These are phyloP conservation scores for Patella pellucida DNA, from an alignment of 2,888 invertebrate genomes.

Conservation along the genomic window DNA sequence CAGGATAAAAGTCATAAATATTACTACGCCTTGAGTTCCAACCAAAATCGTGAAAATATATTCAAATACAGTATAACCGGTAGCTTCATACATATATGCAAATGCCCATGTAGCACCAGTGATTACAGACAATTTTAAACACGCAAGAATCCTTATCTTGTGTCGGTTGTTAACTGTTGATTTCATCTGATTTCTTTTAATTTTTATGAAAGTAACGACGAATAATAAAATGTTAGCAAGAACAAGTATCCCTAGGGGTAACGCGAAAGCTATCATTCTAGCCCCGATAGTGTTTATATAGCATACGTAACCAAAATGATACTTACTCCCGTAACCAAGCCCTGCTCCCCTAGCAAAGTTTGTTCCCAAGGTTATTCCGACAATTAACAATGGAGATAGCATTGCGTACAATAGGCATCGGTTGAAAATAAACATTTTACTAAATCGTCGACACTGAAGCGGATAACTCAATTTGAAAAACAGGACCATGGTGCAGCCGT, in stretches of 20 bases:
- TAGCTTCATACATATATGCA: constrained; percentile 4
- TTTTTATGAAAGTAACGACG: neutral
- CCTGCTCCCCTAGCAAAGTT: too few species aligned
- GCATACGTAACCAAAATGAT: neutral
- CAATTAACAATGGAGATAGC: neutral
- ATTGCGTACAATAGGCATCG: neutral
- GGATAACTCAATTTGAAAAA: constrained; percentile 8
- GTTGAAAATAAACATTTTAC: neutral
- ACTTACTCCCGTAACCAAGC: neutral
- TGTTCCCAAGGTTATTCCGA: neutral
- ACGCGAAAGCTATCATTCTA: neutral
- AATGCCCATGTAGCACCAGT: constrained; percentile 11
- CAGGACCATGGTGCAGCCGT: constrained; percentile 2
- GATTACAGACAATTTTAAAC: constrained; percentile 11
- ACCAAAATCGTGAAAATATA: constrained; percentile 7
- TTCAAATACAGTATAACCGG: neutral
- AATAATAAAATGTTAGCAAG: neutral
- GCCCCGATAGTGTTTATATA: neutral
- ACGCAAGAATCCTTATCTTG: constrained; percentile 8
- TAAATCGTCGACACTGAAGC: neutral
- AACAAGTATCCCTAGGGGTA: constrained; percentile 11
- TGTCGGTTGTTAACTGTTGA: neutral
- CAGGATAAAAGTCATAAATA: constrained; percentile 9
- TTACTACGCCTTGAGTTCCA: neutral
- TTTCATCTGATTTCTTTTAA: neutral